Percentiles rank a stretch among this genome's conserved stretches.
phyloP scores from a whole-genome alignment of 2,113 vertebrate genomes.

The Poicephalus gulielmi region DNA sequence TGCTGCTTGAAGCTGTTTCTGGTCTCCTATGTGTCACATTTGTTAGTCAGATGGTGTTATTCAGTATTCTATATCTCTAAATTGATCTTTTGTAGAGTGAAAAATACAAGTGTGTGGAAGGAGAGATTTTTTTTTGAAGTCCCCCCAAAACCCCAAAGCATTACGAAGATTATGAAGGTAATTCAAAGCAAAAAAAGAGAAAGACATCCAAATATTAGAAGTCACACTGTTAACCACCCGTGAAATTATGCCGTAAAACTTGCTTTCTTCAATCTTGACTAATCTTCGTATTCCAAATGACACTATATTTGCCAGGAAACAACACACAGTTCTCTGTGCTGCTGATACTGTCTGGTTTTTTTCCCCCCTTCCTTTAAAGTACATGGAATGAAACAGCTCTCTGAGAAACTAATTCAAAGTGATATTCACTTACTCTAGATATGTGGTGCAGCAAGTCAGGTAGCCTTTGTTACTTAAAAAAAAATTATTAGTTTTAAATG shows the following conservation, averaged over 20 bases:
- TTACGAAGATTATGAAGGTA: neutral
- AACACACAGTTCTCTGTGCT: neutral
- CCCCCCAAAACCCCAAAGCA: neutral
- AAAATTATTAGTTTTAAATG: neutral
- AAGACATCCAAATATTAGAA: neutral
- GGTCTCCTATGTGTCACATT: neutral
- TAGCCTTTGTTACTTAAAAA: neutral
- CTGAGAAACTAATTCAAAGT: neutral
- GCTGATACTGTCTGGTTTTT: neutral
- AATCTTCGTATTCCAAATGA: neutral
- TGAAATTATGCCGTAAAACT: constrained; percentile 12
- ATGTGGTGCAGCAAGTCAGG: neutral
- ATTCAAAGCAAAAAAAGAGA: neutral
- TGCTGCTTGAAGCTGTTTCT: neutral
- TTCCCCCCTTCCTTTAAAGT: neutral
- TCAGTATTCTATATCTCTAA: neutral
- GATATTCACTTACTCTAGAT: neutral
- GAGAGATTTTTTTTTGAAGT: neutral
- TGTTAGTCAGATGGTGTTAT: neutral
- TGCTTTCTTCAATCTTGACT: neutral
- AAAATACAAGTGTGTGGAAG: neutral
- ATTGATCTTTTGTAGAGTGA: neutral
- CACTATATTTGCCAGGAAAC: neutral
- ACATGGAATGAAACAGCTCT: neutral
- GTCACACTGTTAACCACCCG: neutral